Conservation (phyloP, 2,888 invertebrate species). For the Anoplius nigerrimus region DNA sequence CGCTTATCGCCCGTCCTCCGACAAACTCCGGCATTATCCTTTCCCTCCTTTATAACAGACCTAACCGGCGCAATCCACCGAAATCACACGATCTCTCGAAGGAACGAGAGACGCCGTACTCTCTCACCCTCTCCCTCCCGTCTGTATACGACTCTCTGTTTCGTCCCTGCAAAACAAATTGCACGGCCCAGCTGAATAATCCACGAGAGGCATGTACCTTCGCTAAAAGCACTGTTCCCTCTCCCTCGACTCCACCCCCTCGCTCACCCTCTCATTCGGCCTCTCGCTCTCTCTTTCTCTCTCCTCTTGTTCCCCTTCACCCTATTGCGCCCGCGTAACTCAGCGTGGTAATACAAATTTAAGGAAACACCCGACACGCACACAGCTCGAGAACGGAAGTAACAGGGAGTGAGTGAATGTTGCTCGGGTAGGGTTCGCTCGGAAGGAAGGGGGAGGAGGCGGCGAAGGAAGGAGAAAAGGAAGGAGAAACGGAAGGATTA, state of each 20-base stretch:
- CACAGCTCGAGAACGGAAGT: slow-evolving; percentile 17
- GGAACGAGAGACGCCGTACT: no score
- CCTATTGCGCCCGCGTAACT: slow-evolving; percentile 35
- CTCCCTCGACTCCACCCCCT: no score
- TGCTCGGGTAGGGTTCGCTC: neutral
- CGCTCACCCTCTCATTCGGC: no score
- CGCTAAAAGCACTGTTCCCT: slow-evolving; percentile 30
- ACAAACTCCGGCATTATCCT: no score
- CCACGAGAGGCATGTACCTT: slow-evolving; percentile 44
- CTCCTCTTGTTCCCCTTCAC: no score
- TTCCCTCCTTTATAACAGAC: no score
- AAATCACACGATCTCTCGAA: no score
- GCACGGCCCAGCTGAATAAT: slow-evolving; percentile 54
- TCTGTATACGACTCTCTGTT: no score
- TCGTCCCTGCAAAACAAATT: slow-evolving; percentile 42
- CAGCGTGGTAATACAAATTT: slow-evolving; percentile 54
- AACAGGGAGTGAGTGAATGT: slow-evolving; percentile 1
- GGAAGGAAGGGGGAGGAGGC: slow-evolving; percentile 2
- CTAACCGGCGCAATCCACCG: no score
- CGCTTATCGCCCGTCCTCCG: no score
- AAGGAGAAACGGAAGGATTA: slow-evolving; percentile 21
- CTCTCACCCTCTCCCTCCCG: no score
- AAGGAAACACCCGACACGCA: slow-evolving; percentile 44
- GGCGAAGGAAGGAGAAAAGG: slow-evolving; percentile 18
- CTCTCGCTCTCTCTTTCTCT: no score